Evolutionary conservation across 2,113 vertebrate genomes (phyloP), one percentile per base, ranked within the genome.

Genomic region (Struthio camelus): DNA sequence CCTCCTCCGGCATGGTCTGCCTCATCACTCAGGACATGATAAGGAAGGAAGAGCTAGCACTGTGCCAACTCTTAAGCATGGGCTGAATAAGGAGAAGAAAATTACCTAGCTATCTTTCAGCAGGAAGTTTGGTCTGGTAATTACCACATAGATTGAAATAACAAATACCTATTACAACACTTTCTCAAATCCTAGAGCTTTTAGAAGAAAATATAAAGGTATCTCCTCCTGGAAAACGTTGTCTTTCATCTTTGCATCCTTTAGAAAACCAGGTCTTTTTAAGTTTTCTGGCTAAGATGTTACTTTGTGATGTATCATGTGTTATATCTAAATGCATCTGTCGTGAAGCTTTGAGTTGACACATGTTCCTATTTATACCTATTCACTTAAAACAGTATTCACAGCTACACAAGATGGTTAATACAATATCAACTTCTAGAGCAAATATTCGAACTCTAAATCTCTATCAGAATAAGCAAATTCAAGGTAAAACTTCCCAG

Each of bases 301-400:
- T 94, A 48, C 91, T 93, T 96, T 96, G 79, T 94, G 82, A 94
- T 96, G 70, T 96, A 94, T 97, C 95, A 72, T 96, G 91, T 96
- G 93, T 95, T 95, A 83, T 77, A 97, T 92, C 92, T 97, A 97
- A 97, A 93, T 75, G 87, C 91, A 96, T 89, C 94, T 96, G 93
- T 97, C 95, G 94, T 82, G 81, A 91, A 85, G 78, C 84, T 93
- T 96, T 97, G 95, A 93, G 78, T 51, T 94, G 97, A 97, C 90
- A 96, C 77, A 73, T 92, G 80, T 95, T 96, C 87, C 90, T 89
- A 85, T 93, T 97, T 94, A 94, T 90, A 94, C 76, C 81, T 95
- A 76, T 75, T 94, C 93, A 78, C 72, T 88, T 76, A 92, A 92
- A 81, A 62, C n/a, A 94, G 5, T 84, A 62, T 79, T 86, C 83